phyloP scores from a whole-genome alignment of 1,140 invertebrate species.

The Heliconius melpomene region DNA sequence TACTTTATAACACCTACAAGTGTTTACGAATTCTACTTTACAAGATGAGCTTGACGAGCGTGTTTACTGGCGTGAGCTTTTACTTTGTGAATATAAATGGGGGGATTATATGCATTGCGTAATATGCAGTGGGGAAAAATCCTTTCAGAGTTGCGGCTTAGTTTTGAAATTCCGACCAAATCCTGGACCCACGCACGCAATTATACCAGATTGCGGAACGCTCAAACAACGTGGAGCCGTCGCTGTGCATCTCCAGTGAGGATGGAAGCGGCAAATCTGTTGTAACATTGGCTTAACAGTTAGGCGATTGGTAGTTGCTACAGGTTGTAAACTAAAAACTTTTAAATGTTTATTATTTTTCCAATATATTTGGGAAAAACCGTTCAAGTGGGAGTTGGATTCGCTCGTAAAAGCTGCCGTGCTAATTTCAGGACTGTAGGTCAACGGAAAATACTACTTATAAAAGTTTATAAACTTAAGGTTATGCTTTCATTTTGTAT shows the following conservation, averaged over 20 bases:
- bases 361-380: too few species aligned
- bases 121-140: conserved; percentile 21
- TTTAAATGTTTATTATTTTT: background rate
- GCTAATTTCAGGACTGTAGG: too few species aligned
- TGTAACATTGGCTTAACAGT: conserved; percentile 72
- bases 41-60: background rate
- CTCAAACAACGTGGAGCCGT: conserved; percentile 40
- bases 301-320: conserved; percentile 42
- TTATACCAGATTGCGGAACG: conserved; percentile 41
- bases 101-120: conserved; percentile 1
- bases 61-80: background rate
- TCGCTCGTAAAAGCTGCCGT: too few species aligned
- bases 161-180: conserved; percentile 24
- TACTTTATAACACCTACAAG: background rate
- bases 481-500: too few species aligned
- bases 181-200: conserved; percentile 24
- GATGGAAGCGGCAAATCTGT: conserved; percentile 68
- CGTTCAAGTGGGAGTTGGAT: too few species aligned
- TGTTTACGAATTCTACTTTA: conserved; percentile 5
- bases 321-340: conserved; percentile 38
- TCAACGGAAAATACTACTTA: too few species aligned
- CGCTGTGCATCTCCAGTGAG: conserved; percentile 42
- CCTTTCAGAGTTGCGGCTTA: conserved; percentile 20
- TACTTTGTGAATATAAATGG: conserved; percentile 13
- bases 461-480: too few species aligned